Percentiles rank a stretch among this genome's conserved stretches.
These are phyloP conservation scores for Agrotis segetum DNA, from an alignment of 2,888 invertebrate species.

Conservation along the genomic window DNA sequence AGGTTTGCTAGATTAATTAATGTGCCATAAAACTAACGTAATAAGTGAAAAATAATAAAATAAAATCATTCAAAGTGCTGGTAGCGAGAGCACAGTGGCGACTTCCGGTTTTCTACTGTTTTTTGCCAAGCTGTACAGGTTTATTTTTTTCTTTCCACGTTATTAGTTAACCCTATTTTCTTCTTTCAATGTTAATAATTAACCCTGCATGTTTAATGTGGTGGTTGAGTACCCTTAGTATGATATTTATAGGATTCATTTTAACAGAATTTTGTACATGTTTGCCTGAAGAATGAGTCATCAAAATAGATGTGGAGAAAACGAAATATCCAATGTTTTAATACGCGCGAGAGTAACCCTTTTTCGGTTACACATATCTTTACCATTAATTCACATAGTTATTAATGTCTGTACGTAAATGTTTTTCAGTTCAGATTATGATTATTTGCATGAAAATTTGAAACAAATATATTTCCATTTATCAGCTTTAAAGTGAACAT, in stretches of 20 bases:
- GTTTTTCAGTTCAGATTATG: background rate
- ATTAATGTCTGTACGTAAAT: background rate
- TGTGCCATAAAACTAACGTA: no score
- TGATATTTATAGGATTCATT: conserved; percentile 18
- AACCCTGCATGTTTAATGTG: conserved; percentile 37
- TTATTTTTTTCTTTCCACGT: no score
- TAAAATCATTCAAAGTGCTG: no score
- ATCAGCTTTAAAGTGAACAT: background rate
- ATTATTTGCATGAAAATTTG: conserved; percentile 1
- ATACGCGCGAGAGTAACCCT: background rate
- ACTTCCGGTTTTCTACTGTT: no score
- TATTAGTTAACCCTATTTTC: no score
- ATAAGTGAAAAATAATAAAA: no score
- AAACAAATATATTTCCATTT: background rate
- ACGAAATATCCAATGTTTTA: background rate
- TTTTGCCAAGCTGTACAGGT: no score
- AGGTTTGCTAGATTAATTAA: no score
- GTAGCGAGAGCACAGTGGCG: no score
- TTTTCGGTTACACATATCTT: background rate
- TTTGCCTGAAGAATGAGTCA: background rate
- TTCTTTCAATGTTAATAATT: background rate
- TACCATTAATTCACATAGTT: background rate
- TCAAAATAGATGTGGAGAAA: background rate
- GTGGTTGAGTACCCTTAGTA: conserved; percentile 16
- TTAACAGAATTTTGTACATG: conserved; percentile 16